Percentiles rank a stretch among this genome's conserved stretches.
Conservation (phyloP, 1,140 invertebrate species). For the Cherax destructor region DNA sequence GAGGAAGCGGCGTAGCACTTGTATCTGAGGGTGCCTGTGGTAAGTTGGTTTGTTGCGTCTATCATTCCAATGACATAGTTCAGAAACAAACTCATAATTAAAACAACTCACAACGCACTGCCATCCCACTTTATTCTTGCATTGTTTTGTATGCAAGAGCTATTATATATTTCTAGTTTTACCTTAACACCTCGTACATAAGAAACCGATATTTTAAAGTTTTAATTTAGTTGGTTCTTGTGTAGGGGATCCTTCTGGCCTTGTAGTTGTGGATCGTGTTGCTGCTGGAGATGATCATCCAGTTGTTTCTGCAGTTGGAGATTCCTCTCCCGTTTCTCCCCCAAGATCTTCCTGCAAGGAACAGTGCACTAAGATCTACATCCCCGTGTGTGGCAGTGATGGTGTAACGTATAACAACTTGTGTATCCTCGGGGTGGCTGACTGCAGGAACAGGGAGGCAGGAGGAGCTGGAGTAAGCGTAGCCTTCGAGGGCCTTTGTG, state of each 20-base stretch:
- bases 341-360: background rate
- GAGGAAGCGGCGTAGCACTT: background rate
- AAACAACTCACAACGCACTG: no score
- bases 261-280: background rate
- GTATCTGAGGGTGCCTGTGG: constrained; percentile 7
- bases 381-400: background rate
- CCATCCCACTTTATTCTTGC: no score
- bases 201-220: no score
- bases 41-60: no score
- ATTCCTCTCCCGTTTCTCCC: background rate
- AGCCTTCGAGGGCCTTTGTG: background rate
- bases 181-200: no score
- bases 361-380: background rate
- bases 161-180: no score
- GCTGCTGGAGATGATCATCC: background rate
- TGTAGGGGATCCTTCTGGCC: background rate
- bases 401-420: background rate
- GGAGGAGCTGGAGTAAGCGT: background rate
- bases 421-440: background rate
- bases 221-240: no score
- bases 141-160: no score
- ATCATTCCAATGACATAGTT: no score
- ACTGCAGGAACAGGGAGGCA: background rate
- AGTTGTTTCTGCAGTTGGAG: background rate
- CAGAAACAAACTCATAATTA: no score